These are phyloP conservation scores for Lycocerus yunnanus DNA, from an alignment of 2,888 invertebrate species.

Conservation along the genomic window DNA sequence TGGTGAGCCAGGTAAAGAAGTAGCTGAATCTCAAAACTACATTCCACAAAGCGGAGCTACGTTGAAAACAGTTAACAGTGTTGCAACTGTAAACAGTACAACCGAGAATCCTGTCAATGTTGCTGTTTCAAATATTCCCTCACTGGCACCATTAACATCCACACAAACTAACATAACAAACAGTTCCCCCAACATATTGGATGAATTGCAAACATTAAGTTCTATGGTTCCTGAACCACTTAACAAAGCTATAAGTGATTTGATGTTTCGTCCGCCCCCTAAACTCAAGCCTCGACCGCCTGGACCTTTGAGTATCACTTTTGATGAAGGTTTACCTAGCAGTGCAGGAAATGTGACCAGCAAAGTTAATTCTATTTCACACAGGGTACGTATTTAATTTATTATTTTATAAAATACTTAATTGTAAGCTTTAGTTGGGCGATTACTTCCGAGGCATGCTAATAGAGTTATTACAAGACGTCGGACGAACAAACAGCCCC, in stretches of 20 bases:
- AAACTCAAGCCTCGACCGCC: conserved; percentile 57
- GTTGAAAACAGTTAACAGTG: conserved; percentile 7
- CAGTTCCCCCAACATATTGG: neutral
- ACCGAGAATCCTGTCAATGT: conserved; percentile 3
- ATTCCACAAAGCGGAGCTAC: conserved; percentile 41
- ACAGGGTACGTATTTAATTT: conserved; percentile 48
- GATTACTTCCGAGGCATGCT: conserved; percentile 73
- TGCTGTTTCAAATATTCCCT: neutral
- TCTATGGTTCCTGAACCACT: conserved; percentile 44
- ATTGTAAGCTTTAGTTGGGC: conserved; percentile 58
- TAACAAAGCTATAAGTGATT: conserved; percentile 45
- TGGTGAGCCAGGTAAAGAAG: neutral
- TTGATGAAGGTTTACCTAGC: conserved; percentile 50
- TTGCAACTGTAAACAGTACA: neutral
- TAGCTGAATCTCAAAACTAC: conserved; percentile 44
- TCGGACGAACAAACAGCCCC: conserved; percentile 60
- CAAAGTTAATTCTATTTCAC: conserved; percentile 51
- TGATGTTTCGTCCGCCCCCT: conserved; percentile 52
- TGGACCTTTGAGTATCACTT: conserved; percentile 54
- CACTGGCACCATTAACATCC: conserved; percentile 6
- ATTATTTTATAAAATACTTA: neutral
- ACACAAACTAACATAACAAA: neutral
- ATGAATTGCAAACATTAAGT: conserved; percentile 13
- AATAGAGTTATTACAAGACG: conserved; percentile 68
- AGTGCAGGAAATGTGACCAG: conserved; percentile 48